Evolutionary conservation across 2,888 invertebrate species (phyloP).

Genomic region (Cataglyphis cursor): DNA sequence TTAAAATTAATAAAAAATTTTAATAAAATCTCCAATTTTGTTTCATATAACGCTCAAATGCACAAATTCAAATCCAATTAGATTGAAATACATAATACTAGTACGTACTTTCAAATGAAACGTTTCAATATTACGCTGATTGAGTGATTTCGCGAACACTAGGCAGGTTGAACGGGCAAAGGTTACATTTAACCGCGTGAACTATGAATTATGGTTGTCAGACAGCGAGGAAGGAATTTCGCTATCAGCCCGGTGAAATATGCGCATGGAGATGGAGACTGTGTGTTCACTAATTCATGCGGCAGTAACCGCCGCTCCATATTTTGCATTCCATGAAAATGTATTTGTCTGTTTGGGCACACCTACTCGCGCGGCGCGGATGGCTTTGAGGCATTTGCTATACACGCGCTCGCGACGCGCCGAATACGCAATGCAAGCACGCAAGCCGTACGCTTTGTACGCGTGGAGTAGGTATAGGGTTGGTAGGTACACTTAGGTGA

Average conservation of each 20-base stretch:
- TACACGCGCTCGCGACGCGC: not conserved
- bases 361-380: not conserved
- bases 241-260: slow-evolving; percentile 40
- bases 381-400: slow-evolving; percentile 1
- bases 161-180: slow-evolving; percentile 28
- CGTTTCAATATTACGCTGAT: slow-evolving; percentile 31
- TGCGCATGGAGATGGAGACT: slow-evolving; percentile 37
- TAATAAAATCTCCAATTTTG: not conserved
- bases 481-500: slow-evolving; percentile 20
- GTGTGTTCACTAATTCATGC: slow-evolving; percentile 54
- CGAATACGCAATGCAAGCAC: not conserved
- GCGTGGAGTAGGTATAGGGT: too few species aligned
- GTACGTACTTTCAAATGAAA: not conserved
- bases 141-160: slow-evolving; percentile 19
- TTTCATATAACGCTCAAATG: not conserved
- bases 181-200: slow-evolving; percentile 47
- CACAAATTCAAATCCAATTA: not conserved
- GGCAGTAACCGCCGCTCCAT: slow-evolving; percentile 35
- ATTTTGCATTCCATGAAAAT: slow-evolving; percentile 55
- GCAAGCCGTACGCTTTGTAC: not conserved
- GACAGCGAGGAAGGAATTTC: slow-evolving; percentile 46
- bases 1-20: not conserved
- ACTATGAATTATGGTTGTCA: slow-evolving; percentile 54
- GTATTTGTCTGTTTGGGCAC: slow-evolving; percentile 45
- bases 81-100: not conserved